These are phyloP conservation scores for Riparia riparia DNA, from an alignment of 2,113 vertebrate genomes.

Conservation along the genomic window DNA sequence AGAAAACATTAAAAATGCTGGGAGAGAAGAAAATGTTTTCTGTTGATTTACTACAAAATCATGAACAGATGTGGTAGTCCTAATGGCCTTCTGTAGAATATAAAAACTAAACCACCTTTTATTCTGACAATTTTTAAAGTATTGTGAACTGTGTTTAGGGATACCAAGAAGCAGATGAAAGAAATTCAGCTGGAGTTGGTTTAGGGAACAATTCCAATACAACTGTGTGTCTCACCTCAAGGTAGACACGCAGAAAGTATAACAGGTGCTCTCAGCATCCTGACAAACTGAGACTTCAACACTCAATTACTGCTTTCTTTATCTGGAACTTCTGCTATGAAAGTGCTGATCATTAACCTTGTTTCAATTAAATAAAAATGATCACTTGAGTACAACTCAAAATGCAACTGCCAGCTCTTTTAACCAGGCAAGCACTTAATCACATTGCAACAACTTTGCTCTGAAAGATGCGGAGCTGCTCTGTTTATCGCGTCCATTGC, in stretches of 20 bases:
- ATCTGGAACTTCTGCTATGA: background rate
- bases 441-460: background rate
- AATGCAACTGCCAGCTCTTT: background rate
- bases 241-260: background rate
- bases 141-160: background rate
- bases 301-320: background rate
- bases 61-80: constrained; percentile 43
- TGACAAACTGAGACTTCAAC: background rate
- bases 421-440: background rate
- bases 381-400: background rate
- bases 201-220: background rate
- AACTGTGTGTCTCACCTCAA: background rate
- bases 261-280: background rate
- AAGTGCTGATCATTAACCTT: background rate
- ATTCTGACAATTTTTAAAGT: constrained; percentile 30
- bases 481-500: background rate
- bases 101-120: constrained; percentile 53
- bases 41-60: constrained; percentile 8
- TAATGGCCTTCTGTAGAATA: constrained; percentile 55
- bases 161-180: background rate
- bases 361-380: background rate
- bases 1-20: constrained; percentile 16
- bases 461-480: background rate
- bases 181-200: background rate
- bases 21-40: constrained; percentile 16